Conservation (phyloP, 2,113 vertebrate genomes). For the Apodemus sylvaticus region DNA sequence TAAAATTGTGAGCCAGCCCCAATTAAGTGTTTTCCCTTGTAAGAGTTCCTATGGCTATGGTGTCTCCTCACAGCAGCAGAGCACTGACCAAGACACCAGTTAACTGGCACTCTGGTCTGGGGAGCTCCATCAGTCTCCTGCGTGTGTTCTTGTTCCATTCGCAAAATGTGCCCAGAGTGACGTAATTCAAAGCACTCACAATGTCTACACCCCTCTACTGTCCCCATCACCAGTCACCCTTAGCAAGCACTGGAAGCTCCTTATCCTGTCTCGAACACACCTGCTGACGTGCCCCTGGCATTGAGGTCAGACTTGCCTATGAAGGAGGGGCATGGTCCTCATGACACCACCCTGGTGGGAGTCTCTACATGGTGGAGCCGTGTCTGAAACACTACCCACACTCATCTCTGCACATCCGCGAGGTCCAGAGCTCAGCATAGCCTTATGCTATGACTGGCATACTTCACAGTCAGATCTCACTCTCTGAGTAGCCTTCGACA, state of each 20-base stretch:
- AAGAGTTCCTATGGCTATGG: neutral
- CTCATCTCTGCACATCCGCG: neutral
- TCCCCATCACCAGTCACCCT: neutral
- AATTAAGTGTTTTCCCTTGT: neutral
- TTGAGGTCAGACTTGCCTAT: neutral
- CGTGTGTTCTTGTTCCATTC: neutral
- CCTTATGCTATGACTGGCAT: neutral
- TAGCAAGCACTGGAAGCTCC: neutral
- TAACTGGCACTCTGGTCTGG: neutral
- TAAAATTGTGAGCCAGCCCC: neutral
- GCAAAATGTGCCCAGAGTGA: neutral
- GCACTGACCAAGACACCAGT: neutral
- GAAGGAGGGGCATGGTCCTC: neutral
- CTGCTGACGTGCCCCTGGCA: neutral
- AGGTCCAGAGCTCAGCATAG: neutral
- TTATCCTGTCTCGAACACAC: neutral
- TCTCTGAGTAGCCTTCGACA: neutral
- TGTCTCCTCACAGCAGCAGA: neutral
- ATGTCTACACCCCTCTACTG: neutral
- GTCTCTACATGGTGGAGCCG: neutral
- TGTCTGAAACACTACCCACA: neutral
- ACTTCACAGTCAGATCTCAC: neutral
- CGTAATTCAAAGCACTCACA: neutral
- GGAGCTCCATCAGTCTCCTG: neutral
- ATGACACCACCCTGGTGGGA: neutral